phyloP scores from a whole-genome alignment of 1,140 invertebrate species.

The Diabrotica undecimpunctata region DNA sequence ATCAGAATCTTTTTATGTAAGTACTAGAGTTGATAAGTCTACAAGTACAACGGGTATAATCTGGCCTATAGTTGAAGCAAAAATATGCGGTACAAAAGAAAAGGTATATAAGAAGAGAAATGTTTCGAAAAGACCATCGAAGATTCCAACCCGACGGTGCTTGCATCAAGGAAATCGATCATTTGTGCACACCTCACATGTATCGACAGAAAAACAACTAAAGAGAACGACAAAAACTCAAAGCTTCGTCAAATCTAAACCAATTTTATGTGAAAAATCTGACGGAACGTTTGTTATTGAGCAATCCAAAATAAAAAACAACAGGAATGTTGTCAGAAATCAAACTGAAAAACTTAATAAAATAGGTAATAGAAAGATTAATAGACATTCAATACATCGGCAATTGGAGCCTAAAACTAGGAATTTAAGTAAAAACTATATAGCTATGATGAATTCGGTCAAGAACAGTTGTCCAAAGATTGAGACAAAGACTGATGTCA shows the following conservation, averaged over 20 bases:
- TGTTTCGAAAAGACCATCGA: not conserved
- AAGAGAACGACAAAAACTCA: not conserved
- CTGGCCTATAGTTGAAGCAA: slow-evolving; percentile 5
- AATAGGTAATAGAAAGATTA: not conserved
- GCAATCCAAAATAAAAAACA: slow-evolving; percentile 4
- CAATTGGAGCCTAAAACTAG: slow-evolving; percentile 1
- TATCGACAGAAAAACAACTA: not conserved
- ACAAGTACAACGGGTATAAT: slow-evolving; percentile 18
- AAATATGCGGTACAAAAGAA: not conserved
- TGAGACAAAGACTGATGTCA: not conserved
- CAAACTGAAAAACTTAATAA: slow-evolving; percentile 31
- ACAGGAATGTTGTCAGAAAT: slow-evolving; percentile 25
- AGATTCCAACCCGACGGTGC: not conserved
- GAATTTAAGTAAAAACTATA: slow-evolving; percentile 14
- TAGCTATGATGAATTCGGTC: slow-evolving; percentile 24
- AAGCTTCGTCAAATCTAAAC: not conserved
- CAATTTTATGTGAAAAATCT: not conserved
- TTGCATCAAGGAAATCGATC: not conserved
- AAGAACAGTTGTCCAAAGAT: slow-evolving; percentile 17
- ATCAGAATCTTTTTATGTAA: not conserved
- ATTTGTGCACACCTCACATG: not conserved
- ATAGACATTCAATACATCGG: slow-evolving; percentile 1
- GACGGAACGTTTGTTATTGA: slow-evolving; percentile 3
- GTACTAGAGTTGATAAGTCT: slow-evolving; percentile 13
- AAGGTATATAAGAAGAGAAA: not conserved